phyloP scores from a whole-genome alignment of 2,113 vertebrate species.

The Gasterosteus aculeatus region DNA sequence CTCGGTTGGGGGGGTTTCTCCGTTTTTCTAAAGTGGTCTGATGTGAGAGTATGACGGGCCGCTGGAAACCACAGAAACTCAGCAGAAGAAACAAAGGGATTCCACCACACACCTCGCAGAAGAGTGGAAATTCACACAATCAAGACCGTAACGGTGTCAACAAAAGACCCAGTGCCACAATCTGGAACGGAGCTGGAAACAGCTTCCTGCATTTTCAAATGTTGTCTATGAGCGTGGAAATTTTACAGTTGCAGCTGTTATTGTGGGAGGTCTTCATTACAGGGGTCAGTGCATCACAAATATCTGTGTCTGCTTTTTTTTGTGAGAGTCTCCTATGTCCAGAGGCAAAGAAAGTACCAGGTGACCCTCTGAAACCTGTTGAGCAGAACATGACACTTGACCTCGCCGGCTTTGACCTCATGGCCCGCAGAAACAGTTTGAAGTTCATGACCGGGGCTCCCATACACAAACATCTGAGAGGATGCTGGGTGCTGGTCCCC shows the following conservation, averaged over 20 bases:
- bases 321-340: slow-evolving; percentile 48
- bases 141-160: slow-evolving; percentile 38
- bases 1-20: slow-evolving; percentile 66
- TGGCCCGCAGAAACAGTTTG: slow-evolving; percentile 56
- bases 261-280: slow-evolving; percentile 46
- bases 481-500: background rate
- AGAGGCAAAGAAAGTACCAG: slow-evolving; percentile 63
- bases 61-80: slow-evolving; percentile 71
- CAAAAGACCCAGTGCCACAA: slow-evolving; percentile 25
- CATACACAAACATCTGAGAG: slow-evolving; percentile 1
- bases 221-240: slow-evolving; percentile 14
- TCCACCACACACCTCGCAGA: slow-evolving; percentile 62
- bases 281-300: slow-evolving; percentile 42
- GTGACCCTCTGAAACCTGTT: slow-evolving; percentile 75
- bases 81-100: slow-evolving; percentile 73
- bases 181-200: background rate
- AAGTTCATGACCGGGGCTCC: slow-evolving; percentile 74
- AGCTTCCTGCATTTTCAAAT: background rate
- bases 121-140: slow-evolving; percentile 57
- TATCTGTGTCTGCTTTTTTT: slow-evolving; percentile 48
- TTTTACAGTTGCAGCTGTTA: slow-evolving; percentile 29
- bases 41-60: slow-evolving; percentile 71
- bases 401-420: slow-evolving; percentile 55
- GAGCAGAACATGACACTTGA: slow-evolving; percentile 72
- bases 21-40: slow-evolving; percentile 54